Base-by-base conservation (phyloP, 2,888 invertebrate species). In the Sepiola atlantica region DNA sequence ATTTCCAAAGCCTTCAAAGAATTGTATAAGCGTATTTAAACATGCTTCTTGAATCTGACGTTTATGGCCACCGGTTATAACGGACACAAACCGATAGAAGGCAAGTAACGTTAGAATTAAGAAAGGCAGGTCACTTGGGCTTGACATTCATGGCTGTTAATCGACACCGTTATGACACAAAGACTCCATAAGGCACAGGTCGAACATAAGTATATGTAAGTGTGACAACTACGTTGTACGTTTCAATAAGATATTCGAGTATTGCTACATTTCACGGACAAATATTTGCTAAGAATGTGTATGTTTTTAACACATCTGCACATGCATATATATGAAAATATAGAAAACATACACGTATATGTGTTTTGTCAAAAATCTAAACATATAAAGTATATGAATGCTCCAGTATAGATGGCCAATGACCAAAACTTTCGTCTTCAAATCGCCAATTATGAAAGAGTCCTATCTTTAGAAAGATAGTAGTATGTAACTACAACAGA, bases 41-140 rank as follows among this genome's bases (percentile, higher is more conserved):
- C n/a, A 77, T n/a, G 77, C 16, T 77, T n/a, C 32, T n/a, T 77
- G n/a, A 77, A n/a, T n/a, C 8, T 77, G 77, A 77, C 32, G n/a
- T 77, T 77, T 77, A 77, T n/a, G 77, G n/a, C 77, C n/a, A 77
- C n/a, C 77, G 77, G n/a, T 77, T 77, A n/a, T 77, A 16, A n/a
- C 77, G n/a, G n/a, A 77, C n/a, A 14, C 77, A 77, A 12, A 77
- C 77, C 77, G n/a, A 18, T 77, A 16, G 32, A 32, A n/a, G 77
- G 32, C 77, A 77, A 77, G 77, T 4, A 77, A 77, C 77, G 77
- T n/a, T 14, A 35, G 93, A 54, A 93, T 77, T 32, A 14, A 77
- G 77, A 1, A 77, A n/a, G 77, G n/a, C 14, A 16, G 32, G 77
- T 16, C n/a, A 61, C 61, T 61, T 77, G 12, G n/a, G n/a, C n/a